Base-by-base conservation (phyloP, 92 coral and sea anemone genomes). In the Palythoa grandis region DNA sequence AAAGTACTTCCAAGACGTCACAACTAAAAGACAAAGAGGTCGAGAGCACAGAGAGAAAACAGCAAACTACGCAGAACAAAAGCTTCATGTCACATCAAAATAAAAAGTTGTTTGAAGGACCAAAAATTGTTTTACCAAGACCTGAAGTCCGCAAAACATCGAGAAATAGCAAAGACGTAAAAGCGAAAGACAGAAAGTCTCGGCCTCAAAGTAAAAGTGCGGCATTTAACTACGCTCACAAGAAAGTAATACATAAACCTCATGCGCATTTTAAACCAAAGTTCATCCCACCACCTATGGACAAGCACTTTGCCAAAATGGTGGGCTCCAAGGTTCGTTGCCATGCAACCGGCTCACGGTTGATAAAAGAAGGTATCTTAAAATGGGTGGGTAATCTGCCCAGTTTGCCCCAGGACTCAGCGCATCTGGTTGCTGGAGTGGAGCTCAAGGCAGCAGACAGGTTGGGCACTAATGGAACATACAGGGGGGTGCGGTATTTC, bases 381-480 rank as follows among this genome's bases (percentile, higher is more conserved):
- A 87, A 83, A 82, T 97, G 99, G 99, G 96, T 91, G 24, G 99
- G 99, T 1, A 83, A 91, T 74, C 89, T 97, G 39, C 97, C 98
- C 7, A 88, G 83, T 22, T 16, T 95, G 88, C 98, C 99, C 58
- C 70, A 90, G 52, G 93, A 83, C 56, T 86, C 88, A 25, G 91
- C 89, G 10, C 91, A 93, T 52, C 90, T 97, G 22, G 94, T 97
- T 25, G 99, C 98, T 3, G 99, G 99, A 38, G 98, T 97, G 13
- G 95, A 95, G 75, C 87, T 97, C 70, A 73, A 63, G 19, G 86
- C 77, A 35, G 63, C 88, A 48, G 96, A 97, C 86, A 97, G 92
- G 84, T 89, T 97, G 93, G 99, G 99, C 5, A 97, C 99, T n/a
- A 93, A 97, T 66, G 99, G 99, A 19, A 88, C 99, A 38, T 97